Conservation (phyloP, 2,888 invertebrate species). For the Spisula solida region DNA sequence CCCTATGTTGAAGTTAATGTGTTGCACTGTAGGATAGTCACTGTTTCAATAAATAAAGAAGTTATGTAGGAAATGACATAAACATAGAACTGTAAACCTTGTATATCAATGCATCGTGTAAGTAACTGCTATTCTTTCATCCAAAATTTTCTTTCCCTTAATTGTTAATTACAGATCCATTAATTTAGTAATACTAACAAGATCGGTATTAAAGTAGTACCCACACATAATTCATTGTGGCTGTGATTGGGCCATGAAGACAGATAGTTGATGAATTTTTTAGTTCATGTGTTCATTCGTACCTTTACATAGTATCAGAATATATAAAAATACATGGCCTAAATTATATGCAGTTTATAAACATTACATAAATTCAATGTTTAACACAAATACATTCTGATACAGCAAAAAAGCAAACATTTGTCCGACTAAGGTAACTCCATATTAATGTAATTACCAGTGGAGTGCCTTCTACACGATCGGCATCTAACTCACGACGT, state of each 20-base stretch:
- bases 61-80: too few species aligned
- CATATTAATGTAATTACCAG: conserved; percentile 13
- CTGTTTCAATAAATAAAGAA: too few species aligned
- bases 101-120: too few species aligned
- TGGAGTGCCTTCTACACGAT: neutral
- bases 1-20: neutral
- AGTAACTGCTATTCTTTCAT: neutral
- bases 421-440: neutral
- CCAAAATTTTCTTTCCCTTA: conserved; percentile 11
- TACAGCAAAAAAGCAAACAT: neutral
- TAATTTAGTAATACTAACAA: neutral
- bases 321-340: neutral
- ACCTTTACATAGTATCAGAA: neutral
- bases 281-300: too few species aligned
- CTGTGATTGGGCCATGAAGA: too few species aligned
- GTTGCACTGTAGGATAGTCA: neutral
- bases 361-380: neutral
- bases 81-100: too few species aligned
- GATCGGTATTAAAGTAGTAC: neutral
- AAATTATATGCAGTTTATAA: neutral
- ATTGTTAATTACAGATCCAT: neutral
- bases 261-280: too few species aligned
- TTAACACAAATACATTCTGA: neutral
- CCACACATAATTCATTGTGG: neutral
- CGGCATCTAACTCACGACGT: neutral